A percentile compares a stretch with the other conserved stretches of the same genome.
Conservation (phyloP, 2,888 invertebrate genomes). For the Conus canariensis region DNA sequence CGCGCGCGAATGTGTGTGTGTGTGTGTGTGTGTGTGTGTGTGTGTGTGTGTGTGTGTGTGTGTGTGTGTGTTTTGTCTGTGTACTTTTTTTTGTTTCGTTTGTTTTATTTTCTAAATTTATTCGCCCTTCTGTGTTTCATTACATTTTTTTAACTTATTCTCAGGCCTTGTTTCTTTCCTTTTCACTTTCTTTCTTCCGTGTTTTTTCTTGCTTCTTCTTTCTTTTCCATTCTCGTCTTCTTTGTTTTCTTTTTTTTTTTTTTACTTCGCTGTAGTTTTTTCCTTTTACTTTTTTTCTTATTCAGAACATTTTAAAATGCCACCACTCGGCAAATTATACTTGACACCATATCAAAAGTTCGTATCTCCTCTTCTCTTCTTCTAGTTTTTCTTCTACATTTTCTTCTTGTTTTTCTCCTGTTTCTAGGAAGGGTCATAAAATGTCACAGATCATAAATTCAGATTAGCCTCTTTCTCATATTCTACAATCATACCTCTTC, state of each 20-base stretch:
- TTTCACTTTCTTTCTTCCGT: background rate
- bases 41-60: background rate
- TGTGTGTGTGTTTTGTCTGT: background rate
- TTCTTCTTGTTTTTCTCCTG: background rate
- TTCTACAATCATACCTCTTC: too few relatives aligned
- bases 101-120: background rate
- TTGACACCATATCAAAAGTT: too few relatives aligned
- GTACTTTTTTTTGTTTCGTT: background rate
- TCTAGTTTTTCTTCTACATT: background rate
- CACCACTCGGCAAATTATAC: too few relatives aligned
- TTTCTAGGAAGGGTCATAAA: background rate
- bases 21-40: background rate
- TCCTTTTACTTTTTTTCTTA: background rate
- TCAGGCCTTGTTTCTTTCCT: background rate
- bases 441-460: too few relatives aligned
- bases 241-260: background rate
- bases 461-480: too few relatives aligned
- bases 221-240: background rate
- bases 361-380: background rate
- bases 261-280: background rate
- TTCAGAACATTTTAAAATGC: too few relatives aligned
- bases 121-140: background rate
- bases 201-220: background rate
- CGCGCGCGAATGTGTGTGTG: background rate
- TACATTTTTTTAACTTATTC: background rate